Base-by-base conservation (phyloP, 2,113 vertebrate species). In the Macquaria australasica region DNA sequence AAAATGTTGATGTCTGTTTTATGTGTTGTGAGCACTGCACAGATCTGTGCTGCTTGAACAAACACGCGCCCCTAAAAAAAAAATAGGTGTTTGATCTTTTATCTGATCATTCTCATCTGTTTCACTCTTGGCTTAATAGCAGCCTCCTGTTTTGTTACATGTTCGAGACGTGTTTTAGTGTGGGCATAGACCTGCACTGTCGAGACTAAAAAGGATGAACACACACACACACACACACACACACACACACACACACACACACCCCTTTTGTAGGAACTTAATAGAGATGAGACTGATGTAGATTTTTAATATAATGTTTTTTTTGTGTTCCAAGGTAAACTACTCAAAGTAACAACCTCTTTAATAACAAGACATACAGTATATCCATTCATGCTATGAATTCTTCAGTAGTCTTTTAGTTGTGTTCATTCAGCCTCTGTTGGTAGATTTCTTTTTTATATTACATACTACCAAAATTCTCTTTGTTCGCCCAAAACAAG, bases 91-190 rank as follows among this genome's bases (percentile, higher is more conserved):
- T 92, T 92, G 77, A 93, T 90, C 86, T 79, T 50, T 80, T 82
- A 85, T 93, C 86, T 85, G 78, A 90, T 94, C 81, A 76, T 77
- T 85, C 53, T 86, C 88, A 90, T 90, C 89, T 85, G 87, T 88
- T 88, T 73, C 39, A 82, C 51, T 77, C 80, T 74, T 60, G 43
- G 80, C 66, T 81, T 81, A 34, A 82, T 23, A 80, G 56, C 73
- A 78, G 63, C 43, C 68, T 70, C n/a, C 31, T 16, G 20, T 79
- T 72, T 78, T 85, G 83, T 88, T 79, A 18, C 72, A 82, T 3
- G 4, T 84, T 66, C 7, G 31, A 88, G 15, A 79, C 60, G 0
- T 80, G n/a, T 59, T 86, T 15, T 18, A 55, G 6, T 41, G 28
- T 74, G 58, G 34, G 60, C 21, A 68, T 37, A 60, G 15, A 58